Conservation (phyloP, 2,113 vertebrate species). For the Festucalex cinctus region DNA sequence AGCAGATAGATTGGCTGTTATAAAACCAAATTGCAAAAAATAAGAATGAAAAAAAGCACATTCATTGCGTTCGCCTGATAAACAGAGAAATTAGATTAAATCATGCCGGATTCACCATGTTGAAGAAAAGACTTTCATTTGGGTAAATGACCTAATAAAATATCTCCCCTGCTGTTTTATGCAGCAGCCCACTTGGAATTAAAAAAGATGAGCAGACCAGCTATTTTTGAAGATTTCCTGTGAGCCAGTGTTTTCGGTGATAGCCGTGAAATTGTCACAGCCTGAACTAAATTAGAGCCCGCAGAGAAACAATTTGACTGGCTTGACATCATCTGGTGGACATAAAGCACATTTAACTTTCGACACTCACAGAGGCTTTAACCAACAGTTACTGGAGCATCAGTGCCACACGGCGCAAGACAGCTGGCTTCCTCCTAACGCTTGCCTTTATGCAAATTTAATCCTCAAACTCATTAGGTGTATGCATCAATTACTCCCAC, state of each 20-base stretch:
- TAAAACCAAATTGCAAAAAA: neutral
- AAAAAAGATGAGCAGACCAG: constrained; percentile 22
- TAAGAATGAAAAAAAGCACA: neutral
- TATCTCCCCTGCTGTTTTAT: constrained; percentile 25
- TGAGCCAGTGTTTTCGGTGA: constrained; percentile 30
- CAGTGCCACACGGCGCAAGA: neutral
- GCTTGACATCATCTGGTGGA: constrained; percentile 6
- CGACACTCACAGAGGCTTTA: neutral
- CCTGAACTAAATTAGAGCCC: constrained; percentile 24
- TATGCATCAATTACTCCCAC: neutral
- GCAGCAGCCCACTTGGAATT: constrained; percentile 14
- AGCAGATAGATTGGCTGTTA: neutral
- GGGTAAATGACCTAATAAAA: constrained; percentile 18
- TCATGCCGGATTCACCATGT: neutral
- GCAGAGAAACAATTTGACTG: constrained; percentile 19
- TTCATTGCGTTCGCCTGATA: neutral
- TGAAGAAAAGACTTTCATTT: constrained; percentile 11
- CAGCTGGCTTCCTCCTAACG: neutral
- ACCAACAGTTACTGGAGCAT: neutral
- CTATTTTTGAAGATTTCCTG: constrained; percentile 27
- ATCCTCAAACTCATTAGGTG: neutral
- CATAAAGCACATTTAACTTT: neutral
- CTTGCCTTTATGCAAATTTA: neutral
- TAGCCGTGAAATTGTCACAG: constrained; percentile 25
- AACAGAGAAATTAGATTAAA: neutral